These are phyloP conservation scores for Cheiracanthium punctorium DNA, from an alignment of 2,888 invertebrate genomes.

Conservation along the genomic window DNA sequence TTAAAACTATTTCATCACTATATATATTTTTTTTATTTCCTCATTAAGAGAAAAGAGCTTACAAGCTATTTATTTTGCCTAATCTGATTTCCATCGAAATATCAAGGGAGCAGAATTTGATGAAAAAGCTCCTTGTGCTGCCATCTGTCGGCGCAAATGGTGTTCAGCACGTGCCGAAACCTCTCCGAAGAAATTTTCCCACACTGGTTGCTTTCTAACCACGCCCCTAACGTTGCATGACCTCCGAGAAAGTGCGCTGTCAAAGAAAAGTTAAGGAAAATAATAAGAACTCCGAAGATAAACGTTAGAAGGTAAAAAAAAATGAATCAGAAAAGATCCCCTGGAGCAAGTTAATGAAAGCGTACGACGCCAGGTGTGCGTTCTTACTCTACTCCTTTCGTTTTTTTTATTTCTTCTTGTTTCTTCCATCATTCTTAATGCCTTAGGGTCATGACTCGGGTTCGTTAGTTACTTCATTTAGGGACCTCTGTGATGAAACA, in stretches of 20 bases:
- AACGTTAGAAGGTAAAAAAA: not conserved
- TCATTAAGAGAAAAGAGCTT: too few species aligned
- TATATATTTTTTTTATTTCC: too few species aligned
- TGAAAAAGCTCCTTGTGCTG: not conserved
- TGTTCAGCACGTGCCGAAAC: not conserved
- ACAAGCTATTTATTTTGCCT: too few species aligned
- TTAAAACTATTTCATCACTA: too few species aligned
- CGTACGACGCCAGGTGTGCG: slow-evolving; percentile 51
- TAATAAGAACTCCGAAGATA: not conserved
- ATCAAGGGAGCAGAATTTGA: not conserved
- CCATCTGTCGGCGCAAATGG: not conserved
- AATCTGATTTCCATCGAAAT: too few species aligned
- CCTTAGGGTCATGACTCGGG: not conserved
- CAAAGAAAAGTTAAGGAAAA: not conserved
- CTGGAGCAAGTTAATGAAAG: slow-evolving; percentile 53
- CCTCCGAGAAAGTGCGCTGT: not conserved
- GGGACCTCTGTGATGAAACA: not conserved
- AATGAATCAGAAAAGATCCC: not conserved
- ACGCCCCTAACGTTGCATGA: slow-evolving; percentile 15
- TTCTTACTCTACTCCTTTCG: not conserved
- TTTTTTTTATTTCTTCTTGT: not conserved
- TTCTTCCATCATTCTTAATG: not conserved
- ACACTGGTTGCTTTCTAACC: slow-evolving; percentile 8
- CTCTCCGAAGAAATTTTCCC: not conserved
- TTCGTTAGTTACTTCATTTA: slow-evolving; percentile 8